These are phyloP conservation scores for Bolinopsis microptera DNA, from an alignment of 37 sponge, comb jelly and placozoan genomes.

Conservation along the genomic window DNA sequence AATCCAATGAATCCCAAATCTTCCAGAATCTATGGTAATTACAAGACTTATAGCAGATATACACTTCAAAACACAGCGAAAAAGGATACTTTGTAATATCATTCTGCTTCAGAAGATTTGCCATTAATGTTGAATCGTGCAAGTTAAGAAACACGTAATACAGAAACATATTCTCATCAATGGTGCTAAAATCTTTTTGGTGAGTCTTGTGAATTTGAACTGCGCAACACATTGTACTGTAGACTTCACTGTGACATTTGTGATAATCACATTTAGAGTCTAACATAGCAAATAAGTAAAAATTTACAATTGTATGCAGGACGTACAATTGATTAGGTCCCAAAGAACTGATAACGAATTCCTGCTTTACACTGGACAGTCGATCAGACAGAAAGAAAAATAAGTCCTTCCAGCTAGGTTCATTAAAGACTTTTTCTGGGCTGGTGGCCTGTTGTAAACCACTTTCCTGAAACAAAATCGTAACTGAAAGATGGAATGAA, in stretches of 20 bases:
- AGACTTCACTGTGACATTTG: slow-evolving; percentile 12
- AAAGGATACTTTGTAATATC: not conserved
- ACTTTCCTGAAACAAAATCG: not conserved
- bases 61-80: not conserved
- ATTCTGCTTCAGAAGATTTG: not conserved
- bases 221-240: not conserved
- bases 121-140: not conserved
- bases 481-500: too few species aligned
- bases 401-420: not conserved
- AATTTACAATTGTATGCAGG: not conserved
- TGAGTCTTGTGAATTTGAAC: not conserved
- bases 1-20: not conserved
- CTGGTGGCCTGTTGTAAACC: not conserved
- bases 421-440: not conserved
- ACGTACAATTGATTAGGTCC: not conserved
- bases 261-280: not conserved
- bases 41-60: not conserved
- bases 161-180: not conserved
- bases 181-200: not conserved
- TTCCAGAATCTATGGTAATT: slow-evolving; percentile 22
- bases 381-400: slow-evolving; percentile 5
- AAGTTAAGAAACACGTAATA: not conserved
- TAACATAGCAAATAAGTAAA: not conserved
- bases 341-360: not conserved
- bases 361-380: not conserved